Conservation (phyloP, 2,888 invertebrate genomes). For the Erebia aethiops region DNA sequence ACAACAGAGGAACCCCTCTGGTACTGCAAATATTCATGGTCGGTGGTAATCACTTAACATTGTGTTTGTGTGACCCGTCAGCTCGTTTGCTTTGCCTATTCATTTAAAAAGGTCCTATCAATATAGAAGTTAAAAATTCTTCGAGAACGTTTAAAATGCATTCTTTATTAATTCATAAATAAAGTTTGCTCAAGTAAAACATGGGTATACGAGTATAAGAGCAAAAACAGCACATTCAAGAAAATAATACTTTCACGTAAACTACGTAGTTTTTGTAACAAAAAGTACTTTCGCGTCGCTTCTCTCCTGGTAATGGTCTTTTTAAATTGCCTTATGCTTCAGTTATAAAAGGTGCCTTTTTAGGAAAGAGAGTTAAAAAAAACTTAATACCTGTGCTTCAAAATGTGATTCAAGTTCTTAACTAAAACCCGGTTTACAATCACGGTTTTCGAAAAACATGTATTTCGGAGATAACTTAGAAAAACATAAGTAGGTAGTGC, state of each 20-base stretch:
- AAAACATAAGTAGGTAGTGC: too few relatives aligned
- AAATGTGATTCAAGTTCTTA: too few relatives aligned
- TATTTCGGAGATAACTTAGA: too few relatives aligned
- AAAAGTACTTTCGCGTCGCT: constrained; percentile 12
- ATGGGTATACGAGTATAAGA: not conserved
- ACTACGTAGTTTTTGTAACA: constrained; percentile 16
- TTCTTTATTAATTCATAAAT: not conserved
- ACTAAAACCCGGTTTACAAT: too few relatives aligned
- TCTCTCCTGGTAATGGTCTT: constrained; percentile 1
- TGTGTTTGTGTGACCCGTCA: too few relatives aligned
- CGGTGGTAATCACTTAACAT: too few relatives aligned
- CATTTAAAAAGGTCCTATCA: too few relatives aligned
- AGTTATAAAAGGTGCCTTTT: constrained; percentile 5
- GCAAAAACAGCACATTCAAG: not conserved
- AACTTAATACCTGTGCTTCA: too few relatives aligned
- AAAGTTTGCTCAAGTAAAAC: not conserved
- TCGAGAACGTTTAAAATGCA: not conserved
- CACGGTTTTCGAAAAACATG: too few relatives aligned
- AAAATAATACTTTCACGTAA: constrained; percentile 16
- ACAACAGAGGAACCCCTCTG: too few relatives aligned
- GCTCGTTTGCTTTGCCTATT: too few relatives aligned
- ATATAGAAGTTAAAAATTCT: not conserved
- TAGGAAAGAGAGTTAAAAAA: not conserved
- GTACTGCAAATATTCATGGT: too few relatives aligned
- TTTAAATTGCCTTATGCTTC: constrained; percentile 17